Conservation (phyloP, 1,140 invertebrate species). For the Subanguina moxae region DNA sequence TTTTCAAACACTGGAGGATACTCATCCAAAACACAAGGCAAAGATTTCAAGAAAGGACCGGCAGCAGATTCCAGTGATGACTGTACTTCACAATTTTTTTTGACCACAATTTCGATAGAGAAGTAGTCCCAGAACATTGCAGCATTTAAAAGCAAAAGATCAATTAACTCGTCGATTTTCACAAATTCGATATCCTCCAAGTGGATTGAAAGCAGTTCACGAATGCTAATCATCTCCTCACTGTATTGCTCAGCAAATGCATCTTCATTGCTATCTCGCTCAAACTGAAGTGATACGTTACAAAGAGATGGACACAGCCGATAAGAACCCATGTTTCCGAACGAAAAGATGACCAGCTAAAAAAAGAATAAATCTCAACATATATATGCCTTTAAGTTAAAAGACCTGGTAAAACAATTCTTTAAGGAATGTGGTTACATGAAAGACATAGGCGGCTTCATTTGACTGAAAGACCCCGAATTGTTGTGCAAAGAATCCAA, state of each 20-base stretch:
- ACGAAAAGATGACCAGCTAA: constrained; percentile 33
- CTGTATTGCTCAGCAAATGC: constrained; percentile 2
- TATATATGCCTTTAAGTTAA: constrained; percentile 1
- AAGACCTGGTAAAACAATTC: constrained; percentile 33
- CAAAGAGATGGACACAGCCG: not conserved
- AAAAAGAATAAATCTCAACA: no score
- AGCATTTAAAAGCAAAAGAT: constrained; percentile 11
- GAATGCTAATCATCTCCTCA: constrained; percentile 4
- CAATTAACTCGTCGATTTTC: not conserved
- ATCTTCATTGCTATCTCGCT: not conserved
- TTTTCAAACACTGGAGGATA: constrained; percentile 21
- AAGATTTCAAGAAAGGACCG: not conserved
- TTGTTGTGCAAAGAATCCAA: constrained; percentile 25
- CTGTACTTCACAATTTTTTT: not conserved
- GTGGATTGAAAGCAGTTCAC: constrained; percentile 23
- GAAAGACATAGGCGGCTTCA: constrained; percentile 16
- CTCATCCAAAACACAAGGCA: constrained; percentile 25
- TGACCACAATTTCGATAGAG: constrained; percentile 16
- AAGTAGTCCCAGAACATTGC: constrained; percentile 33
- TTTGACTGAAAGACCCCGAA: constrained; percentile 20
- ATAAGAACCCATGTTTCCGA: constrained; percentile 33
- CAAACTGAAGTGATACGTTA: no score
- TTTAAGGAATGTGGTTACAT: constrained; percentile 6
- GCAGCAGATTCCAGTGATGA: not conserved
- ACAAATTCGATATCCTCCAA: not conserved